A percentile compares a stretch with the other conserved stretches of the same genome.
These are phyloP conservation scores for Tribolium castaneum DNA, from an alignment of 1,140 invertebrate genomes.

Conservation along the genomic window DNA sequence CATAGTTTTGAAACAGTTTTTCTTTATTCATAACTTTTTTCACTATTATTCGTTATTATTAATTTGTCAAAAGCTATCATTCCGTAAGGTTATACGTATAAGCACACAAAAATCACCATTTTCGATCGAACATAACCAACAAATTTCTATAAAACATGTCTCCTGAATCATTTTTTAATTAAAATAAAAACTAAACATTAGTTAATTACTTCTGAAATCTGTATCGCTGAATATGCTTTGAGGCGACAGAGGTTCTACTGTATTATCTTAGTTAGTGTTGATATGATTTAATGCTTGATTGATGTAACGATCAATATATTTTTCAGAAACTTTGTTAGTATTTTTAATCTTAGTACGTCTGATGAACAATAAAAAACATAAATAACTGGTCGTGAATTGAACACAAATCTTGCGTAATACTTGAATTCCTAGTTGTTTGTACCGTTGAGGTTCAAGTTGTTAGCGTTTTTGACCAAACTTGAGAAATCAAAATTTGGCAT, in stretches of 20 bases:
- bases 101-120: no score
- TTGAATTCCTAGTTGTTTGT: conserved; percentile 1
- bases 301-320: conserved; percentile 18
- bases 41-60: neutral
- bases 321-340: neutral
- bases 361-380: neutral
- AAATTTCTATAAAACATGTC: no score
- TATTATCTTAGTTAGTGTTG: neutral
- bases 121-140: no score
- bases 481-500: conserved; percentile 69
- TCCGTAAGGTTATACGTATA: no score
- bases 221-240: no score
- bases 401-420: neutral
- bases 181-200: no score
- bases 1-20: no score
- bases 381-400: neutral
- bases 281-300: conserved; percentile 1
- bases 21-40: neutral
- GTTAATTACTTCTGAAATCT: no score
- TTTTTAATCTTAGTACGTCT: neutral
- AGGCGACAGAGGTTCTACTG: no score
- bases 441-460: conserved; percentile 1
- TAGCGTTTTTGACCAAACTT: conserved; percentile 22
- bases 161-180: no score
- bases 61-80: no score